Percentiles rank a stretch among this genome's conserved stretches.
phyloP scores from a whole-genome alignment of 1,140 invertebrate species.

The Acyrthosiphon pisum region DNA sequence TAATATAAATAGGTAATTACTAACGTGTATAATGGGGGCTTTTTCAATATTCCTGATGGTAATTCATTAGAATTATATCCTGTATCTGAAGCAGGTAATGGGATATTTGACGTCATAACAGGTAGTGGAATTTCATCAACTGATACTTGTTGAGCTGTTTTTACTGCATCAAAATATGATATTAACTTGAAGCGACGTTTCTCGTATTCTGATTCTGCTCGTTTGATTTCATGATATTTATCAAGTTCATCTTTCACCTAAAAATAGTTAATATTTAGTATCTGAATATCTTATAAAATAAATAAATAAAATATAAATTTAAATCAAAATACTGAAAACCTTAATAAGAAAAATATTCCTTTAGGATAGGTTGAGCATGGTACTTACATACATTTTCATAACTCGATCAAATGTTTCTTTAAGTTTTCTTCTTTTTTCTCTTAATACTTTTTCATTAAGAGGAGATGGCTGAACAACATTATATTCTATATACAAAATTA shows the following conservation, averaged over 20 bases:
- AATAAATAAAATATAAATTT: background rate
- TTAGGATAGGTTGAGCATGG: conserved; percentile 27
- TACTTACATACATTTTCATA: conserved; percentile 95
- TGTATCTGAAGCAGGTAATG: conserved; percentile 64
- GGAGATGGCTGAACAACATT: conserved; percentile 93
- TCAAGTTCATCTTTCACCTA: conserved; percentile 96
- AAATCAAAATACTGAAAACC: background rate
- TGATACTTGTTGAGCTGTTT: conserved; percentile 86
- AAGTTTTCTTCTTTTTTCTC: conserved; percentile 95
- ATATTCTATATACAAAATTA: conserved; percentile 76
- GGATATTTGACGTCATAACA: conserved; percentile 62
- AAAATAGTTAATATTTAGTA: conserved; percentile 60
- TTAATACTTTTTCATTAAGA: conserved; percentile 94
- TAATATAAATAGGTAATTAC: conserved; percentile 28
- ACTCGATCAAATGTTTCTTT: conserved; percentile 94
- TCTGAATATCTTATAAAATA: conserved; percentile 25
- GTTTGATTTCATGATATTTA: conserved; percentile 88
- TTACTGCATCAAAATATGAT: conserved; percentile 93
- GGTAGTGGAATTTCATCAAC: conserved; percentile 97
- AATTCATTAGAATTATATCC: conserved; percentile 61
- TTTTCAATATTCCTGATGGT: conserved; percentile 76
- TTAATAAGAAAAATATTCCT: background rate
- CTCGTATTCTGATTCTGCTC: conserved; percentile 92
- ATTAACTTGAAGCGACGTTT: conserved; percentile 84
- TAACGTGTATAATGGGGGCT: conserved; percentile 70